phyloP scores from a whole-genome alignment of 2,888 invertebrate genomes.

The Epinotia brunnichana region DNA sequence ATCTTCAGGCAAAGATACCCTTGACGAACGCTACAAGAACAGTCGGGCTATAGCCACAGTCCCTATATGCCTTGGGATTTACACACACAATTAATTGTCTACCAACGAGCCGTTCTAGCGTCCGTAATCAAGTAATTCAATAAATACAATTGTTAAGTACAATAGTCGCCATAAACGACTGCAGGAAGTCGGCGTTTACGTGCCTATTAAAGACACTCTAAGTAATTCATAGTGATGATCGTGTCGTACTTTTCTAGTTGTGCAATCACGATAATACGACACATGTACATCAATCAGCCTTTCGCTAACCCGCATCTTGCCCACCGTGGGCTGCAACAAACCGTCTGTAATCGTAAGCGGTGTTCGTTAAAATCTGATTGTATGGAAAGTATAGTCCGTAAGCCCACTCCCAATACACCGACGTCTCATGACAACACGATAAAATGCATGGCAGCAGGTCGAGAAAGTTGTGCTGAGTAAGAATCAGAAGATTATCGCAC shows the following conservation, averaged over 20 bases:
- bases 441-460: too few relatives aligned
- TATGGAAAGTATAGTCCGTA: too few relatives aligned
- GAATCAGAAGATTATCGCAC: too few relatives aligned
- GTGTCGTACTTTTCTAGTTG: not conserved
- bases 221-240: not conserved
- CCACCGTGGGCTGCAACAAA: too few relatives aligned
- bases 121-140: constrained; percentile 19
- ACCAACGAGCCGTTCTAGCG: not conserved
- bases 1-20: too few relatives aligned
- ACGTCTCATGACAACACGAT: too few relatives aligned
- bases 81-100: constrained; percentile 8
- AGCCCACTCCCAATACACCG: too few relatives aligned
- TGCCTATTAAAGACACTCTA: not conserved
- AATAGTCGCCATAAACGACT: not conserved
- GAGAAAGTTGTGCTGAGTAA: too few relatives aligned
- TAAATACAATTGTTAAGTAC: constrained; percentile 13
- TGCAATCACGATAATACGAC: not conserved
- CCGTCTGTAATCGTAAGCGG: too few relatives aligned
- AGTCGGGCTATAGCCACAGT: not conserved
- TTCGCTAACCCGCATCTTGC: too few relatives aligned
- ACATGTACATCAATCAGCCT: not conserved
- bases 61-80: not conserved
- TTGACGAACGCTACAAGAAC: not conserved
- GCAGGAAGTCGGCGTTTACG: constrained; percentile 11
- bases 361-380: too few relatives aligned